phyloP scores from a whole-genome alignment of 2,888 invertebrate species.

The Drosophila yooni region DNA sequence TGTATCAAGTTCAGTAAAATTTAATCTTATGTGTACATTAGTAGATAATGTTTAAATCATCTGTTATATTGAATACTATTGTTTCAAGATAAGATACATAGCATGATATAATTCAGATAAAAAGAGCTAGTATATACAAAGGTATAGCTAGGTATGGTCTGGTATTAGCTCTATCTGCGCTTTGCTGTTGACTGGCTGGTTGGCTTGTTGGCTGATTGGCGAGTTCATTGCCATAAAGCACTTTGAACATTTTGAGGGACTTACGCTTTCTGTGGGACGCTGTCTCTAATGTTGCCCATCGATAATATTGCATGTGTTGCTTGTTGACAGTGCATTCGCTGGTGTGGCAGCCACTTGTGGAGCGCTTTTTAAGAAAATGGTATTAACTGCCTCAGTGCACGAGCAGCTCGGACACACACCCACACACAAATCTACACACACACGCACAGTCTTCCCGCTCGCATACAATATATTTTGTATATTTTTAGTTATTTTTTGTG shows the following conservation, averaged over 20 bases:
- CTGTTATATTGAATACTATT: background rate
- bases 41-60: background rate
- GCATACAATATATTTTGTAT: constrained; percentile 6
- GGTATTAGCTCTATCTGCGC: constrained; percentile 13
- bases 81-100: constrained; percentile 3
- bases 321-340: constrained; percentile 7
- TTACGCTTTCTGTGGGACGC: background rate
- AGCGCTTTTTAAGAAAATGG: constrained; percentile 4
- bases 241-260: background rate
- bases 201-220: constrained; percentile 3
- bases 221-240: constrained; percentile 38
- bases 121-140: background rate
- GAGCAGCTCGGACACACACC: background rate
- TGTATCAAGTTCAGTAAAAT: background rate
- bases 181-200: constrained; percentile 26
- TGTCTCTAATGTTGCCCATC: constrained; percentile 5
- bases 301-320: background rate
- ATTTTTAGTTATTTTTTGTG: constrained; percentile 28
- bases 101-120: background rate
- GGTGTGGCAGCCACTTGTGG: constrained; percentile 14
- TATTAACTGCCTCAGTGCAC: constrained; percentile 4
- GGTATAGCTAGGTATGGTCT: background rate
- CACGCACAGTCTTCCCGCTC: background rate
- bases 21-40: background rate
- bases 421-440: background rate